Conservation (phyloP, 2,113 vertebrate genomes). For the Panthera leo region DNA sequence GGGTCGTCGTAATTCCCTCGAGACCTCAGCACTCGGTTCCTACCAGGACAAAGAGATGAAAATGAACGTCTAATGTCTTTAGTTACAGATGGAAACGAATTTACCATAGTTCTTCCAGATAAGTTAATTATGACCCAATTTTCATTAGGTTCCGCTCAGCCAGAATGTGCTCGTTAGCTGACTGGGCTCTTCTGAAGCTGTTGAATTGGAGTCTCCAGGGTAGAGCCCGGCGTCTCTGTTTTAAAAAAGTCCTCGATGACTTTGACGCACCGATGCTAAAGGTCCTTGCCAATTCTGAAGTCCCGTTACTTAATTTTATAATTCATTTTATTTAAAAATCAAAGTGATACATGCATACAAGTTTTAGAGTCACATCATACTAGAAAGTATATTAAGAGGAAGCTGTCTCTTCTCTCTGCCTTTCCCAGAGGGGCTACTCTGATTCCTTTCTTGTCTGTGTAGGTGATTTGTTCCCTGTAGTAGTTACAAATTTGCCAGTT, state of each 20-base stretch:
- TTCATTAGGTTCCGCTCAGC: not conserved
- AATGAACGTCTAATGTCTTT: not conserved
- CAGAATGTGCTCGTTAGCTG: too few species aligned
- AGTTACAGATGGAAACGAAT: not conserved
- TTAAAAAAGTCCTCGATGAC: not conserved
- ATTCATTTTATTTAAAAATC: not conserved
- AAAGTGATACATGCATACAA: not conserved
- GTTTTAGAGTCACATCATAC: too few species aligned
- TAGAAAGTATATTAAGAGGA: not conserved
- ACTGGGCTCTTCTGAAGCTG: not conserved
- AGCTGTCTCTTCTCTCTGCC: fast-evolving
- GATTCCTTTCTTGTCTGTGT: not conserved
- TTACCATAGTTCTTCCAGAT: not conserved
- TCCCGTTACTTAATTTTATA: not conserved
- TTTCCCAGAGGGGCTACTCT: not conserved
- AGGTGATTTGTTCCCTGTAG: not conserved
- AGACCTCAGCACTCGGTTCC: not conserved
- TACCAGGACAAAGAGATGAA: not conserved
- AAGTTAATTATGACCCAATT: not conserved
- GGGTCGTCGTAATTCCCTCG: not conserved
- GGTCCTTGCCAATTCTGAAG: not conserved
- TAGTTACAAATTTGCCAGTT: not conserved
- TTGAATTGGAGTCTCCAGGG: fast-evolving
- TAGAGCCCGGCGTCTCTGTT: not conserved
- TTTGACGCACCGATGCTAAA: not conserved